Percentiles rank a stretch among this genome's conserved stretches.
phyloP scores from a whole-genome alignment of 1,140 invertebrate species.

The Penaeus indicus region DNA sequence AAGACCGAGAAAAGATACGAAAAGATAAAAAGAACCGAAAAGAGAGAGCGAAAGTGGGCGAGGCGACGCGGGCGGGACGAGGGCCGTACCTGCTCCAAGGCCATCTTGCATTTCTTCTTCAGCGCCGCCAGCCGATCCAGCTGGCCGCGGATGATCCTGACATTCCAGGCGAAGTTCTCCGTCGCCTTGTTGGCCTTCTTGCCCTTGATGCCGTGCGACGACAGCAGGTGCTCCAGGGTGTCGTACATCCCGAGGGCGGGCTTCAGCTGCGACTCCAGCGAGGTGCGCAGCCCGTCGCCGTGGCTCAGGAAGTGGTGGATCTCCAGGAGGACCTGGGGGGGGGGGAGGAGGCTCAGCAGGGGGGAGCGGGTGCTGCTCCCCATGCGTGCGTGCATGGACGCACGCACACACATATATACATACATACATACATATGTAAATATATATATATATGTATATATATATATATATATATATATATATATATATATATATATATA shows the following conservation, averaged over 20 bases:
- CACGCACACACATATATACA: too few relatives aligned
- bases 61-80: too few relatives aligned
- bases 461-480: too few relatives aligned
- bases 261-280: conserved; percentile 68
- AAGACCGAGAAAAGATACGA: background rate
- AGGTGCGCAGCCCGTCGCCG: conserved; percentile 30
- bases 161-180: conserved; percentile 77
- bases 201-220: conserved; percentile 73
- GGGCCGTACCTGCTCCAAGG: conserved; percentile 54
- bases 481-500: too few relatives aligned
- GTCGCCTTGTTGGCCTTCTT: conserved; percentile 72
- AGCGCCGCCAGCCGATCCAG: conserved; percentile 72
- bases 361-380: too few relatives aligned
- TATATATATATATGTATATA: too few relatives aligned
- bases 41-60: too few relatives aligned
- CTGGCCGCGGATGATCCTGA: conserved; percentile 74
- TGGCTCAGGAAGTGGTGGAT: conserved; percentile 59
- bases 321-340: conserved; percentile 40
- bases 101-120: conserved; percentile 69
- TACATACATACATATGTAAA: too few relatives aligned
- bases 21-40: background rate
- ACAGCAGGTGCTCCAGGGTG: conserved; percentile 71
- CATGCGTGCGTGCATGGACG: too few relatives aligned
- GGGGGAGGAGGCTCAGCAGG: too few relatives aligned
- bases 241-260: conserved; percentile 72